Evolutionary conservation across 2,888 invertebrate species (phyloP), one percentile per base, ranked within the genome.

Genomic region (Hirtodrosophila alboralis): DNA sequence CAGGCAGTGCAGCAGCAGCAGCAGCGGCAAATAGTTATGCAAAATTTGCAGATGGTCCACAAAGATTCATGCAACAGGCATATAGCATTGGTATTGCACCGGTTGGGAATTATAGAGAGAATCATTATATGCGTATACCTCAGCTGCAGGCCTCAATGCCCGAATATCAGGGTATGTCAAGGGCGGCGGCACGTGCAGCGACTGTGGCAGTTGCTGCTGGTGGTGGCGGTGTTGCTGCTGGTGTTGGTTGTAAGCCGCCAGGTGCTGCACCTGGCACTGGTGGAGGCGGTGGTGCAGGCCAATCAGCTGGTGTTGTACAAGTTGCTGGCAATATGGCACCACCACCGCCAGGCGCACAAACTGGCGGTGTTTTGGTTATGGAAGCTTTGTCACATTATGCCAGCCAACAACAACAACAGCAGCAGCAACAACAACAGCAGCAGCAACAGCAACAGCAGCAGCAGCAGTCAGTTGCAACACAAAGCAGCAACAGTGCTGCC

Each of bases 11-110:
- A 61, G 87, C 88, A 58, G 87, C 88, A 56, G 87, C 88, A 18
- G 87, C 88, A 47, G 87, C 87, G 30, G 89, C 89, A 18, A 90
- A 87, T 54, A 88, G 87, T 51, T 91, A 89, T 73, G 86, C 89
- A 28, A 88, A 90, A 66, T 90, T 88, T 53, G 87, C 87, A 4
- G 90, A 90, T 62, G 90, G 89, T 30, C 88, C 91, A 18, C 89
- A 89, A 65, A 89, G 91, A 33, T 91, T 89, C 71, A 89, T 90
- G 34, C 88, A 89, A 61, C 87, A 90, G 68, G 80, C 89, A 58
- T 91, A 90, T 57, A 89, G 89, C 63, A 88, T 90, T 62, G 87
- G 89, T 41, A 88, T 89, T 60, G 86, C 88, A 16, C 84, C 87
- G 30, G 87, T 83, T 49, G 83, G 79, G 59, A 89, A 84, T 68